Percentiles rank a stretch among this genome's conserved stretches.
phyloP scores from a whole-genome alignment of 2,113 vertebrate genomes.

The Gambusia holbrooki region DNA sequence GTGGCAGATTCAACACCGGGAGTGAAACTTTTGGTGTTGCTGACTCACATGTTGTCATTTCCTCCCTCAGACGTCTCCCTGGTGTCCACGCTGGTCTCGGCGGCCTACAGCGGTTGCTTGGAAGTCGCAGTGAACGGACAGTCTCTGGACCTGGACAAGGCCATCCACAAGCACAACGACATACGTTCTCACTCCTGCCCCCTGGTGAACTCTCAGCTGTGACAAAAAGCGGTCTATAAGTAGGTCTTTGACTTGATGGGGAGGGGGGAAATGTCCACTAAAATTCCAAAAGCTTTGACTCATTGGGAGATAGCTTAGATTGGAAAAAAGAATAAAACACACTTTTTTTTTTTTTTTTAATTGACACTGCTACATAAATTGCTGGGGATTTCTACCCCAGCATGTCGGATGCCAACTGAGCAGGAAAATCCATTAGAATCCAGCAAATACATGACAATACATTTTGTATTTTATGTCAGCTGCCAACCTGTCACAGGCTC shows the following conservation, averaged over 20 bases:
- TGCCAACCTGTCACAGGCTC: constrained; percentile 54
- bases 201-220: constrained; percentile 73
- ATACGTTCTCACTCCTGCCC: constrained; percentile 97
- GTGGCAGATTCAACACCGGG: background rate
- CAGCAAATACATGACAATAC: constrained; percentile 35
- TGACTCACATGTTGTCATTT: constrained; percentile 19
- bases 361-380: constrained; percentile 39
- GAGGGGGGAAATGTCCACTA: constrained; percentile 27
- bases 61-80: constrained; percentile 85
- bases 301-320: constrained; percentile 37
- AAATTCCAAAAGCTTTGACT: constrained; percentile 47
- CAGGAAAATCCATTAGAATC: constrained; percentile 22
- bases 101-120: constrained; percentile 93
- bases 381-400: constrained; percentile 36
- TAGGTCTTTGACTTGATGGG: constrained; percentile 47
- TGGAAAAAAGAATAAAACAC: constrained; percentile 30
- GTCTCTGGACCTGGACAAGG: constrained; percentile 88
- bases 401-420: constrained; percentile 23
- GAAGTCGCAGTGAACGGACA: constrained; percentile 82
- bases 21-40: background rate
- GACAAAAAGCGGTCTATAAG: constrained; percentile 48
- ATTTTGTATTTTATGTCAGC: constrained; percentile 55
- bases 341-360: background rate
- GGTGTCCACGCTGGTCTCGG: constrained; percentile 88
- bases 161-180: constrained; percentile 89